phyloP scores from a whole-genome alignment of 2,113 vertebrate species.

The Cyanistes caeruleus region DNA sequence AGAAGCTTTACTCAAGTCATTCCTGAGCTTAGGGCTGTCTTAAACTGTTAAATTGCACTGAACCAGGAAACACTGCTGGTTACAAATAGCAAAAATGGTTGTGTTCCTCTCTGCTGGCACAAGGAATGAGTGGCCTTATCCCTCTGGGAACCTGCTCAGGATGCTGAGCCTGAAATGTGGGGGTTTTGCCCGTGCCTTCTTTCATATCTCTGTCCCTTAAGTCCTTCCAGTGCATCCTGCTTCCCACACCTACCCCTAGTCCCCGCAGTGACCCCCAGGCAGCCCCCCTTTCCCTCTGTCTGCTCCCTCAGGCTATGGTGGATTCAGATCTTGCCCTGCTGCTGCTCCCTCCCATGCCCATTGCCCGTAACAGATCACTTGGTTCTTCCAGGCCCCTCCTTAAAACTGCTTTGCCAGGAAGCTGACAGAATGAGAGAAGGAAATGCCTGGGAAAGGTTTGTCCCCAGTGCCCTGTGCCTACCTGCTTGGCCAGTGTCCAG shows the following conservation, averaged over 20 bases:
- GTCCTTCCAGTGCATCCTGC: background rate
- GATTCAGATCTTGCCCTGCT: background rate
- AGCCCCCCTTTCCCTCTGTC: background rate
- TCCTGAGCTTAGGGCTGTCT: background rate
- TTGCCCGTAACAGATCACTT: accelerated
- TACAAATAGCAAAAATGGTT: background rate
- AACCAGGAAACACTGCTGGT: background rate
- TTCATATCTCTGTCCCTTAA: accelerated
- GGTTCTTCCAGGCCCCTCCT: accelerated
- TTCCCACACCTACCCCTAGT: accelerated
- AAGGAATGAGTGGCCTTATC: accelerated
- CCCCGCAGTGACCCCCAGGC: background rate
- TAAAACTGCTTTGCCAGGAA: background rate
- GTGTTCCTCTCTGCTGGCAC: background rate
- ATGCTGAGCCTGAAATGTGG: accelerated
- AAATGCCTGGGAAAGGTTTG: accelerated
- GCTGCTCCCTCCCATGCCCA: background rate
- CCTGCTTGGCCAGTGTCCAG: accelerated
- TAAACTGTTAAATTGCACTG: background rate
- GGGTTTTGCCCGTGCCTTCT: background rate
- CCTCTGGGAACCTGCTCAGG: background rate
- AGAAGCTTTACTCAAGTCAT: background rate
- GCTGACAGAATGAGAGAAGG: background rate
- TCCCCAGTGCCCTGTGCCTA: accelerated
- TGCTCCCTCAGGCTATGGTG: background rate